Percentiles rank a stretch among this genome's conserved stretches.
Evolutionary conservation across 35 echinoderm and acorn worm species (phyloP).

Genomic region (Ophiothrix spiculata): DNA sequence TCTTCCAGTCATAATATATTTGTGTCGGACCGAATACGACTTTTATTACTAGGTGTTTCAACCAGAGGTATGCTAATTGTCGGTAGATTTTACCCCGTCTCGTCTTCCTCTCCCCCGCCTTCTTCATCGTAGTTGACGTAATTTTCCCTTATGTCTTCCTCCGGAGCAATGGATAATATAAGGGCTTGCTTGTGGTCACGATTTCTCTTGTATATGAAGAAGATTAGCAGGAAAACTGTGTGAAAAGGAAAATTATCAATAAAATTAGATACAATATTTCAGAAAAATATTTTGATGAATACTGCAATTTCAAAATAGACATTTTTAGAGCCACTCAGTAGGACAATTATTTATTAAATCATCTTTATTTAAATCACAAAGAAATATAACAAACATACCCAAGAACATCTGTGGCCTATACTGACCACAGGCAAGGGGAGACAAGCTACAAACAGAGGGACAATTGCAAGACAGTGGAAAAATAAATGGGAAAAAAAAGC

Average conservation of each 20-base stretch:
- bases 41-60: background rate
- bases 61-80: conserved; percentile 72
- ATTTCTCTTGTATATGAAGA: conserved; percentile 68
- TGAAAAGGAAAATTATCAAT: background rate
- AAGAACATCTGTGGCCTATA: too few relatives aligned
- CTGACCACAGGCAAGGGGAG: too few relatives aligned
- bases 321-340: too few relatives aligned
- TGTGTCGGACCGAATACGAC: background rate
- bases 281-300: too few relatives aligned
- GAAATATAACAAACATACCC: too few relatives aligned
- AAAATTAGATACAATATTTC: too few relatives aligned
- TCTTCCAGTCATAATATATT: background rate
- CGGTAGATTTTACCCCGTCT: conserved; percentile 72
- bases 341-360: too few relatives aligned
- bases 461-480: too few relatives aligned
- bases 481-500: too few relatives aligned
- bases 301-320: too few relatives aligned
- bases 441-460: too few relatives aligned
- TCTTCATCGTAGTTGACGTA: conserved; percentile 97
- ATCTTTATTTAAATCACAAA: too few relatives aligned
- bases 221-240: conserved; percentile 65
- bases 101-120: conserved; percentile 83
- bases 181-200: conserved; percentile 71
- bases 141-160: conserved; percentile 96
- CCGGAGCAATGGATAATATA: conserved; percentile 69